Evolutionary conservation across 2,888 invertebrate species (phyloP), one percentile per base, ranked within the genome.

Genomic region (Ornithoptera priamus): DNA sequence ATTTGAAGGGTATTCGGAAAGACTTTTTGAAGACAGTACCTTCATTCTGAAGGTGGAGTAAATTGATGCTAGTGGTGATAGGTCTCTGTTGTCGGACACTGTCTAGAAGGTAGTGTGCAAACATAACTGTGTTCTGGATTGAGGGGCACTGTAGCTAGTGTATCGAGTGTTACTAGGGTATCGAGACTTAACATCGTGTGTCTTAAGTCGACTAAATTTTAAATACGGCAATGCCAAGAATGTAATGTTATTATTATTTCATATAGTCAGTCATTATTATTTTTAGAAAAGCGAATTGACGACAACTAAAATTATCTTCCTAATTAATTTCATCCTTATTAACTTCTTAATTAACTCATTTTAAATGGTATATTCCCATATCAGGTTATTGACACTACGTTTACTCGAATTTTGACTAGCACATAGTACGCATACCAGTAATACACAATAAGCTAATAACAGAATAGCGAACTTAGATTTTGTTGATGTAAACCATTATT

Each of bases 211-310:
- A 10, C 3, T 30, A 30, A 30, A 30, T 30, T 30, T 30, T 30
- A 30, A 30, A 5, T 30, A 30, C 39, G 46, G 4, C 10, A 15
- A 46, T 46, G 46, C 53, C 18, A n/a, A 53, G 18, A 53, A 53
- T 18, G 6, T 53, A n/a, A 6, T n/a, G 53, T 53, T n/a, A 53
- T n/a, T n/a, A 4, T n/a, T 53, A n/a, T 18, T 53, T n/a, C 18
- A 53, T n/a, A 53, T 18, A 46, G 15, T 46, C 53, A 18, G 18
- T 7, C 53, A n/a, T 18, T 53, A 5, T 53, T 53, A 53, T 53
- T 53, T 53, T 53, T 53, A 53, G 53, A n/a, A 53, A 53, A 53
- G 53, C n/a, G 53, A 53, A 53, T 53, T n/a, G n/a, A 53, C 53
- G n/a, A n/a, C n/a, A n/a, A n/a, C 53, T 53, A 53, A n/a, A 30